Base-by-base conservation (phyloP, 2,113 vertebrate genomes). In the Salvelinus fontinalis region DNA sequence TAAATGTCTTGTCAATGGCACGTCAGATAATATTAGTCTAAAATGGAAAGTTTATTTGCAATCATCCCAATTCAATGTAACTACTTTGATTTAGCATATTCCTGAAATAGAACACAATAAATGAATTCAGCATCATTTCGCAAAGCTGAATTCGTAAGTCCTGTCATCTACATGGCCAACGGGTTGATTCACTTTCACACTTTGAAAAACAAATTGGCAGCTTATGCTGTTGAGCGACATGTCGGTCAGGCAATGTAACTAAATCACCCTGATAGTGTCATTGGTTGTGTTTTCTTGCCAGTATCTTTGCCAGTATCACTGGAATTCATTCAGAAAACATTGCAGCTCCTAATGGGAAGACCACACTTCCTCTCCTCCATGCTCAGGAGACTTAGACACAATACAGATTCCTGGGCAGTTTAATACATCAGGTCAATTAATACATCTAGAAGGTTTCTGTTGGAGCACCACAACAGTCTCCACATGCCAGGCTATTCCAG, bases 271-370 rank as follows among this genome's bases (percentile, higher is more conserved):
- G 59, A 14, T 22, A 62, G 59, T 22, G 59, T 62, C 59, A 22
- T 54, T 16, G 59, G 12, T 22, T 22, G 39, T 44, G 20, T 62
- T 12, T 62, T 80, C 77, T 79, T 76, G 48, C 73, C 69, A 74
- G 39, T 44, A 44, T 44, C 39, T 44, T 44, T 44, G 26, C 26
- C 26, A 26, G 26, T 26, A 26, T 26, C 26, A 26, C 26, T 26
- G 84, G 88, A 90, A 90, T 89, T 83, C 81, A 83, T 83, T 85
- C 69, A 67, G 83, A 83, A 88, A 91, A 90, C 87, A 85, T 74
- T 73, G 78, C 79, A 39, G 34, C 70, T 26, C 5, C 82, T 92
- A 84, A 93, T 90, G 92, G 74, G 80, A 90, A 90, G 76, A 92
- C 67, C 92, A 93, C 73, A 85, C 89, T 87, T 92, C 75, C 88